Evolutionary conservation across 2,888 invertebrate genomes (phyloP).

Genomic region (Lacanobia wlatinum): DNA sequence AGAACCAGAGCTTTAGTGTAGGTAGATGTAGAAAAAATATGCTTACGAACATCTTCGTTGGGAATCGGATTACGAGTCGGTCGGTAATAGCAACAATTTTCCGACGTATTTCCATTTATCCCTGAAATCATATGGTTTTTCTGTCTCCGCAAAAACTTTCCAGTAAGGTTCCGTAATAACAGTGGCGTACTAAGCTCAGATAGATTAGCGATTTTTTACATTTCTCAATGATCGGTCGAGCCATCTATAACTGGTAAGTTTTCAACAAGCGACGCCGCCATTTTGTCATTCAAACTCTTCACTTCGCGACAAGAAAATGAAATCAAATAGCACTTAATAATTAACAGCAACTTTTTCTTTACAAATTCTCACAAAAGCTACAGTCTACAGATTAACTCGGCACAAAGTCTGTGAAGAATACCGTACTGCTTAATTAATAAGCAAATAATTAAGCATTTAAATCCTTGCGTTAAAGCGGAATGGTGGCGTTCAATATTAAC

Average conservation of each 20-base stretch:
- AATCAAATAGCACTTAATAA: constrained; percentile 49
- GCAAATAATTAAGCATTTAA: constrained; percentile 69
- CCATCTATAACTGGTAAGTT: background rate
- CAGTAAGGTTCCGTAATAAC: constrained; percentile 6
- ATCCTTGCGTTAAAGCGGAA: constrained; percentile 58
- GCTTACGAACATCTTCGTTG: constrained; percentile 32
- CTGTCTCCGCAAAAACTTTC: constrained; percentile 22
- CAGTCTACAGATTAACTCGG: constrained; percentile 55
- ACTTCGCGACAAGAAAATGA: constrained; percentile 31
- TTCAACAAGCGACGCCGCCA: background rate
- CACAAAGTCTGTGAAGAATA: constrained; percentile 54
- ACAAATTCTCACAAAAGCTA: constrained; percentile 47
- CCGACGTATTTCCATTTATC: constrained; percentile 51
- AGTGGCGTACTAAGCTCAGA: constrained; percentile 5
- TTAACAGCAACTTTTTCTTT: constrained; percentile 49
- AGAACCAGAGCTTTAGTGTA: constrained; percentile 19
- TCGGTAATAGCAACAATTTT: constrained; percentile 43
- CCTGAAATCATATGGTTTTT: constrained; percentile 37
- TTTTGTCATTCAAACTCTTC: constrained; percentile 25
- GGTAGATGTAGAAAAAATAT: constrained; percentile 44
- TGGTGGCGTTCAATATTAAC: constrained; percentile 64
- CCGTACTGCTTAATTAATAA: constrained; percentile 67
- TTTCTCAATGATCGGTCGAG: background rate
- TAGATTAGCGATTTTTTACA: constrained; percentile 11
- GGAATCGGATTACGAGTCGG: constrained; percentile 44